Conservation (phyloP, 2,113 vertebrate genomes). For the Orcinus orca region DNA sequence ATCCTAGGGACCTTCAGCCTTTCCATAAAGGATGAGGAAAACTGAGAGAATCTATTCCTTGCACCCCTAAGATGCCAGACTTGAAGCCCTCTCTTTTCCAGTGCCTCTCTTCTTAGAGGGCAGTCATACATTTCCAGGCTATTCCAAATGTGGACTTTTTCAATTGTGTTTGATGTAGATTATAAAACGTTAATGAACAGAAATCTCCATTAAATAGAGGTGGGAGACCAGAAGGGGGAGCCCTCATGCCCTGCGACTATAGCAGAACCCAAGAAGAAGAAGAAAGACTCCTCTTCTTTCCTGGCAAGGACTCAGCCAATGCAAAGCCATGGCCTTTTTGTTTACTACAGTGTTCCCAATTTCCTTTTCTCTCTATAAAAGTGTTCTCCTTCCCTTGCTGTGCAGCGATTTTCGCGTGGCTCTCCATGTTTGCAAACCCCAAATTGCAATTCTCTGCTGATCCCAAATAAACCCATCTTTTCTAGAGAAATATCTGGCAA, state of each 20-base stretch:
- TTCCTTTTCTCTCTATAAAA: not conserved
- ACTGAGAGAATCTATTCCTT: not conserved
- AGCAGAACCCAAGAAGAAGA: not conserved
- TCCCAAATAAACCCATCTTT: not conserved
- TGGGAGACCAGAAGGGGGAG: not conserved
- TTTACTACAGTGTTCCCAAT: too few relatives aligned
- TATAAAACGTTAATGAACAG: not conserved
- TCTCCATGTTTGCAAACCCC: not conserved
- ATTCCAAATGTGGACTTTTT: not conserved
- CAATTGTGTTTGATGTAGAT: not conserved
- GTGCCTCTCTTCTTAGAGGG: not conserved
- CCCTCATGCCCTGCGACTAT: not conserved
- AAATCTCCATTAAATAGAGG: not conserved
- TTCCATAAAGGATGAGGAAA: not conserved
- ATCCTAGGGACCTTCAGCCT: not conserved
- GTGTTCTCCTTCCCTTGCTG: accelerated
- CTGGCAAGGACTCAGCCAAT: not conserved
- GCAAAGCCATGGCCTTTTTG: not conserved
- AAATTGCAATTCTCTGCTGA: not conserved
- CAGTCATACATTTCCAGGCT: not conserved
- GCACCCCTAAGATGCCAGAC: not conserved
- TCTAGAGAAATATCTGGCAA: not conserved
- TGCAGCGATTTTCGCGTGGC: not conserved
- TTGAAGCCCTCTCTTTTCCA: not conserved
- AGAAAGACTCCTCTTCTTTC: not conserved